These are phyloP conservation scores for Gymnodraco acuticeps DNA, from an alignment of 2,797 vertebrate species.

Conservation along the genomic window DNA sequence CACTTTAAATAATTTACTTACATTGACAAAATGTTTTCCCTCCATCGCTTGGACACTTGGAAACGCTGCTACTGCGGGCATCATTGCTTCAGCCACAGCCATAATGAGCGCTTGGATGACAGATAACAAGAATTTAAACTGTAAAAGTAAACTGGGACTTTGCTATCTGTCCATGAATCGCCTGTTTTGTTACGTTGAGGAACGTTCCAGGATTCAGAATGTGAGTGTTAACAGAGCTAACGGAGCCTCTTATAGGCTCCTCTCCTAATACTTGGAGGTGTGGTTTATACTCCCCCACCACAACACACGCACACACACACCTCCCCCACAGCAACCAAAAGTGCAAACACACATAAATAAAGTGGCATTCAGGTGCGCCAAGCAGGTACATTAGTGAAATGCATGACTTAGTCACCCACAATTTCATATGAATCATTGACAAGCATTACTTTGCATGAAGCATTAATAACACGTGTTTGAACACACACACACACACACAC, in stretches of 20 bases:
- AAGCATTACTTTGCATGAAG: background rate
- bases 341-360: conserved; percentile 23
- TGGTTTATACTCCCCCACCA: conserved; percentile 21
- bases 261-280: conserved; percentile 54
- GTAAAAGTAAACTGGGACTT: background rate
- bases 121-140: background rate
- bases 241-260: conserved; percentile 57
- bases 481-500: too few relatives aligned
- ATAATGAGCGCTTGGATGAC: conserved; percentile 55
- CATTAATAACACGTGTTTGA: too few relatives aligned
- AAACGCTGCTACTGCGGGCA: conserved; percentile 82
- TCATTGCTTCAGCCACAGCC: conserved; percentile 83
- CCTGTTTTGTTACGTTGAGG: background rate
- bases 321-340: background rate
- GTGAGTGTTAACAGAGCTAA: conserved; percentile 13
- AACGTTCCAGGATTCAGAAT: conserved; percentile 51
- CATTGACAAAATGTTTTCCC: conserved; percentile 81
- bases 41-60: conserved; percentile 74
- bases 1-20: conserved; percentile 72
- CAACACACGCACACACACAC: background rate
- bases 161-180: conserved; percentile 48
- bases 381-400: conserved; percentile 9
- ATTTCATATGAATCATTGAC: background rate
- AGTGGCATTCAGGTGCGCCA: conserved; percentile 28
- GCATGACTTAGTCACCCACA: background rate